Percentiles rank a stretch among this genome's conserved stretches.
Conservation (phyloP, 2,797 vertebrate genomes). For the Macroramphosus scolopax region DNA sequence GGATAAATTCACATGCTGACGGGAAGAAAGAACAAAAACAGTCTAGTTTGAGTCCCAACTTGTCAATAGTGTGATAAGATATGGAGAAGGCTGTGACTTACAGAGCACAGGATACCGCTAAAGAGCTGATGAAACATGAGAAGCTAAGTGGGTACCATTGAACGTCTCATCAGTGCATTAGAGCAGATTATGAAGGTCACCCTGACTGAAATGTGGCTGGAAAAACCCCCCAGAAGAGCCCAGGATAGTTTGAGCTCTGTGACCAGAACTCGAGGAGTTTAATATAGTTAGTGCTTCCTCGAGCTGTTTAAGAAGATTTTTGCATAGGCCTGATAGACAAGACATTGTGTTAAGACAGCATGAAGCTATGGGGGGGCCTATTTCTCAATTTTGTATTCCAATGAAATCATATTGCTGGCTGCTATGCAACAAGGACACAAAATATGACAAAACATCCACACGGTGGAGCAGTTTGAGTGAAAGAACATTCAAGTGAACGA, state of each 20-base stretch:
- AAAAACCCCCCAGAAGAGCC: no score
- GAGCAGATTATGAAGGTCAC: slow-evolving; percentile 2
- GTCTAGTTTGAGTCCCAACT: slow-evolving; percentile 18
- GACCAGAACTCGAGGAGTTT: slow-evolving; percentile 29
- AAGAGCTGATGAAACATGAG: slow-evolving; percentile 22
- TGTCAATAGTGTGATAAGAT: slow-evolving; percentile 41
- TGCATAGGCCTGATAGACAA: slow-evolving; percentile 61
- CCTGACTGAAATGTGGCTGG: slow-evolving; percentile 4
- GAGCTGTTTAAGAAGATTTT: slow-evolving; percentile 44
- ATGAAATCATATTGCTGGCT: slow-evolving; percentile 8
- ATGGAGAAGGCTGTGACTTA: slow-evolving; percentile 33
- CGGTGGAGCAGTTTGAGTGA: slow-evolving; percentile 16
- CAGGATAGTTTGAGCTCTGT: slow-evolving; percentile 24
- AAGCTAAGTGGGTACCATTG: slow-evolving; percentile 34
- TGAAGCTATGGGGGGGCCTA: slow-evolving; percentile 15
- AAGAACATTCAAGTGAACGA: slow-evolving; percentile 38
- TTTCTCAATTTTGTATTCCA: slow-evolving; percentile 41
- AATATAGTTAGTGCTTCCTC: slow-evolving; percentile 31
- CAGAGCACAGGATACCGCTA: no score
- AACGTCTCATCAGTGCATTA: slow-evolving; percentile 18
- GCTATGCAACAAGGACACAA: slow-evolving; percentile 6
- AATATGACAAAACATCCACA: slow-evolving; percentile 18
- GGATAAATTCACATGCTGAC: not conserved
- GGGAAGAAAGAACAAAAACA: not conserved
- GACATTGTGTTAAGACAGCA: slow-evolving; percentile 3